These are phyloP conservation scores for Halictus rubicundus DNA, from an alignment of 1,140 invertebrate genomes.

Conservation along the genomic window DNA sequence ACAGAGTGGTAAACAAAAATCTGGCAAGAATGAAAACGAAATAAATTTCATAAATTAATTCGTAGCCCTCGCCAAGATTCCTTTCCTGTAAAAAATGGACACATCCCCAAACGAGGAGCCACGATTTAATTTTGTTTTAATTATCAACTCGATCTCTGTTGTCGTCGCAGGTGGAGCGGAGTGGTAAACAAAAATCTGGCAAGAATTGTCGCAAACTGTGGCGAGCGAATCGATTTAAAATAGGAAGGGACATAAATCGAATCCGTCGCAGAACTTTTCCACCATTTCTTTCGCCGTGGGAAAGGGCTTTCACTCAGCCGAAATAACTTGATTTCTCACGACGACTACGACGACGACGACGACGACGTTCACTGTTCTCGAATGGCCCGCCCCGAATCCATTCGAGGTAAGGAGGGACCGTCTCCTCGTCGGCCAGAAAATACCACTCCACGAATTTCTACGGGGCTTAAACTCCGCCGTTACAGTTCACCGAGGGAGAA, in stretches of 20 bases:
- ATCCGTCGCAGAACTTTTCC: neutral
- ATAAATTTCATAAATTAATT: too few relatives aligned
- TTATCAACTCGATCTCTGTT: too few relatives aligned
- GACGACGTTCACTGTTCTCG: neutral
- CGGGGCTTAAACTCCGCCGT: neutral
- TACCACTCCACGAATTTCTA: neutral
- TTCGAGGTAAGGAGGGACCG: neutral
- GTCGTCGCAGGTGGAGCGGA: too few relatives aligned
- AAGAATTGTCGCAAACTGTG: neutral
- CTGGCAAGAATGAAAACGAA: neutral
- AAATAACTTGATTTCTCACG: slow-evolving; percentile 10
- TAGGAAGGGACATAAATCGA: neutral
- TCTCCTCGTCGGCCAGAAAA: neutral
- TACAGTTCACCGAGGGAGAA: neutral
- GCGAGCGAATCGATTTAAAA: neutral
- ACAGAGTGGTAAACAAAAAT: neutral
- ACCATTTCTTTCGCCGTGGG: neutral
- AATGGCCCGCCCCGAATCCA: neutral
- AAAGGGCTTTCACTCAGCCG: neutral
- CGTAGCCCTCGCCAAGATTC: too few relatives aligned
- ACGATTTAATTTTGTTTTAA: too few relatives aligned
- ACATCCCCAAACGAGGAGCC: too few relatives aligned
- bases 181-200: neutral
- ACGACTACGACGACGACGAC: too few relatives aligned
- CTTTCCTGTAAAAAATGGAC: too few relatives aligned